Evolutionary conservation across 2,888 invertebrate species (phyloP).

Genomic region (Mesochorus sp.): DNA sequence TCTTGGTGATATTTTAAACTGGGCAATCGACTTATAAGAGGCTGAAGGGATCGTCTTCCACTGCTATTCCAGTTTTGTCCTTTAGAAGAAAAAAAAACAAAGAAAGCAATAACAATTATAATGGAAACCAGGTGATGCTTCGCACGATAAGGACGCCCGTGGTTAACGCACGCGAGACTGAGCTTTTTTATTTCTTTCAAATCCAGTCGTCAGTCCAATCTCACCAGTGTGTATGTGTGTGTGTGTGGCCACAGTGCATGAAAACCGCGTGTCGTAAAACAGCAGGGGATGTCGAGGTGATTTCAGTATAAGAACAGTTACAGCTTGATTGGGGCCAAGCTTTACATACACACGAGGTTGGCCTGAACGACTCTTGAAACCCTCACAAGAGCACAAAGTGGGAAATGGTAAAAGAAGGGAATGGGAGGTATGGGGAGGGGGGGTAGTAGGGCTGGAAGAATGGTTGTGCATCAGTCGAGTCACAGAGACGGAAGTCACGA

Average conservation of each 20-base stretch:
- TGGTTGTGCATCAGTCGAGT: conserved; percentile 27
- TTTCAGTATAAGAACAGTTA: conserved; percentile 8
- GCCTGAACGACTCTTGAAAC: no score
- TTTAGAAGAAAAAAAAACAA: no score
- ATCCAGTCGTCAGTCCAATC: background rate
- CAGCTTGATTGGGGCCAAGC: conserved; percentile 38
- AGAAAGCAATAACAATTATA: no score
- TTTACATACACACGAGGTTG: conserved; percentile 20
- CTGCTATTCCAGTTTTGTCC: no score
- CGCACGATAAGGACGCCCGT: no score
- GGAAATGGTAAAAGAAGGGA: background rate
- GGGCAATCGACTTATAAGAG: no score
- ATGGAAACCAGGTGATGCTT: no score
- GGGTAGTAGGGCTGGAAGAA: background rate
- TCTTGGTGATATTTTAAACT: background rate
- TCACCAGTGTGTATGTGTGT: conserved; percentile 25
- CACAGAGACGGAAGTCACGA: conserved; percentile 20
- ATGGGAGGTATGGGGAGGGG: background rate
- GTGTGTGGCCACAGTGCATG: no score
- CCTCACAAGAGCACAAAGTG: no score
- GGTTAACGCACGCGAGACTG: background rate
- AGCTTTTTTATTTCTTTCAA: background rate
- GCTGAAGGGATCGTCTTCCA: no score
- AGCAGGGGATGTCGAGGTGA: background rate
- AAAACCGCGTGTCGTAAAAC: conserved; percentile 20